phyloP scores from a whole-genome alignment of 2,797 vertebrate genomes.

The Allobates femoralis region DNA sequence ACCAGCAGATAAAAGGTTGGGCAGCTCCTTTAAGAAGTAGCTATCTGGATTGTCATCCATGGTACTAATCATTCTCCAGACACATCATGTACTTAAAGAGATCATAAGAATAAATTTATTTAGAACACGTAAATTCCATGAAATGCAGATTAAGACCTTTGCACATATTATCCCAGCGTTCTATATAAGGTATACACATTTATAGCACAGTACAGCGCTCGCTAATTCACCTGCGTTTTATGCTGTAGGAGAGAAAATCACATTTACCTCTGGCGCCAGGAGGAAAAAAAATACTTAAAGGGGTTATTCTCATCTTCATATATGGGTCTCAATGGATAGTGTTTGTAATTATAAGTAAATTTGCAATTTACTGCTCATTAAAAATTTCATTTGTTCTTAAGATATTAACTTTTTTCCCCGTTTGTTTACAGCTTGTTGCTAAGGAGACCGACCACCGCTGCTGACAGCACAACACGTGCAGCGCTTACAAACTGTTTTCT shows the following conservation, averaged over 20 bases:
- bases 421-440: too few species aligned
- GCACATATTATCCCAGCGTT: constrained; percentile 1
- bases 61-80: neutral
- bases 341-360: too few species aligned
- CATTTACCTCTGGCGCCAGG: too few species aligned
- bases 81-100: neutral
- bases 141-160: constrained; percentile 29
- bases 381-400: too few species aligned
- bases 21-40: neutral
- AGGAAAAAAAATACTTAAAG: neutral
- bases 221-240: neutral
- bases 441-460: too few species aligned
- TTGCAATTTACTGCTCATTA: too few species aligned
- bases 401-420: too few species aligned
- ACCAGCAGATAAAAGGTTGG: too few species aligned
- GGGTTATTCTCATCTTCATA: too few species aligned
- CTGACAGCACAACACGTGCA: too few species aligned
- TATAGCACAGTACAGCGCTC: constrained; percentile 4
- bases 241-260: neutral
- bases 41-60: neutral
- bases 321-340: too few species aligned
- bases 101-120: constrained; percentile 29
- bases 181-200: constrained; percentile 13
- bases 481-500: too few species aligned
- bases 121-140: constrained; percentile 22